Evolutionary conservation across 2,113 vertebrate species (phyloP).

Genomic region (Tamias sibiricus): DNA sequence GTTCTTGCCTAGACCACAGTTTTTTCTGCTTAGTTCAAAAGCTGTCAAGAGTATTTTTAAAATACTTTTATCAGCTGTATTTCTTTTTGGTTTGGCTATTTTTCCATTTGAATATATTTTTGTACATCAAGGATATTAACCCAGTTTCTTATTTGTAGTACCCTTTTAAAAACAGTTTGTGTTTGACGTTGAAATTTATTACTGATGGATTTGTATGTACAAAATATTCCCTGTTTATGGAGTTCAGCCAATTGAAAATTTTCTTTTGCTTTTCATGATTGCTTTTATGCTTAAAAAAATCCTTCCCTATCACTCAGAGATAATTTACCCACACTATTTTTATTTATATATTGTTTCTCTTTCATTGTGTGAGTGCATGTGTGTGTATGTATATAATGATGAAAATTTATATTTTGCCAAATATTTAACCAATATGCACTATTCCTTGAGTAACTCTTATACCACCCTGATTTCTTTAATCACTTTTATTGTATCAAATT

Average conservation of each 20-base stretch:
- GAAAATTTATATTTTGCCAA: conserved; percentile 3
- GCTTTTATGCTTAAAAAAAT: conserved; percentile 8
- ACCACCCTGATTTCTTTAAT: neutral
- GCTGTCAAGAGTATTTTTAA: neutral
- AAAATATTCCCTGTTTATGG: neutral
- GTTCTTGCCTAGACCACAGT: neutral
- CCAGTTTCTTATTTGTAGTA: neutral
- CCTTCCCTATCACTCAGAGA: neutral
- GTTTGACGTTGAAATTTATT: neutral
- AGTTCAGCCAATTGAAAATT: neutral
- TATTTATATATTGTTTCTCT: neutral
- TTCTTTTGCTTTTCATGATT: neutral
- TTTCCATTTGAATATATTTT: conserved; percentile 41
- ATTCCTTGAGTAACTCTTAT: neutral
- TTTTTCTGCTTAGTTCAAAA: conserved; percentile 34
- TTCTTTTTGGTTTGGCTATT: neutral
- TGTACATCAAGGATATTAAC: neutral
- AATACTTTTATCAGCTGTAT: neutral
- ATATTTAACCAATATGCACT: neutral
- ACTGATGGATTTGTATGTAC: neutral
- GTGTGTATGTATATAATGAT: neutral
- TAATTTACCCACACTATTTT: neutral
- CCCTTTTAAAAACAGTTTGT: neutral
- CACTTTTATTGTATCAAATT: neutral
- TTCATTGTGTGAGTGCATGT: neutral